Conservation (phyloP, 2,797 vertebrate species). For the Mormyrops attenuatus region DNA sequence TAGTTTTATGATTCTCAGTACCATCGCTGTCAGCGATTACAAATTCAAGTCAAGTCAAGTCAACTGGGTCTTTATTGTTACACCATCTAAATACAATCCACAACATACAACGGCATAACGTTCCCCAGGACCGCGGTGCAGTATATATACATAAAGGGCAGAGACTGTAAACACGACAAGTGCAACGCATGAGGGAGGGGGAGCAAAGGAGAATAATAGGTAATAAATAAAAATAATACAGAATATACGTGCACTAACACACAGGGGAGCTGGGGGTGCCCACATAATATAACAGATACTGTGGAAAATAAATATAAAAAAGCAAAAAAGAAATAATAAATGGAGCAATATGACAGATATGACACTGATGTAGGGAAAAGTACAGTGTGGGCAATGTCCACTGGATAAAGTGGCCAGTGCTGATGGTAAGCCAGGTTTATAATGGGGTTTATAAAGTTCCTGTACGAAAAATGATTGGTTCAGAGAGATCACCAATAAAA, state of each 20-base stretch:
- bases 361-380: neutral
- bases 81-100: neutral
- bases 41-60: neutral
- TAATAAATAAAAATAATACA: neutral
- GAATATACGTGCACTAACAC: neutral
- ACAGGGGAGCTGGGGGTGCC: neutral
- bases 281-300: neutral
- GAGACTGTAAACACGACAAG: neutral
- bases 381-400: neutral
- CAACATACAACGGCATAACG: neutral
- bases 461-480: neutral
- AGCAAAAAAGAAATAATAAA: neutral
- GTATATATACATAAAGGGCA: neutral
- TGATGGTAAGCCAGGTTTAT: neutral
- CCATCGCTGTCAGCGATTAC: neutral
- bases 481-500: neutral
- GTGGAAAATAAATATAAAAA: neutral
- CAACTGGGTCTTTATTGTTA: neutral
- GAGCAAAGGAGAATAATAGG: neutral
- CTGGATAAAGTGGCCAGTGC: neutral
- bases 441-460: neutral
- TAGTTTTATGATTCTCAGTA: neutral
- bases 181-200: neutral
- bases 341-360: neutral
- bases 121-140: neutral